Percentiles rank a stretch among this genome's conserved stretches.
These are phyloP conservation scores for Diplolepis rosae DNA, from an alignment of 2,888 invertebrate genomes.

Conservation along the genomic window DNA sequence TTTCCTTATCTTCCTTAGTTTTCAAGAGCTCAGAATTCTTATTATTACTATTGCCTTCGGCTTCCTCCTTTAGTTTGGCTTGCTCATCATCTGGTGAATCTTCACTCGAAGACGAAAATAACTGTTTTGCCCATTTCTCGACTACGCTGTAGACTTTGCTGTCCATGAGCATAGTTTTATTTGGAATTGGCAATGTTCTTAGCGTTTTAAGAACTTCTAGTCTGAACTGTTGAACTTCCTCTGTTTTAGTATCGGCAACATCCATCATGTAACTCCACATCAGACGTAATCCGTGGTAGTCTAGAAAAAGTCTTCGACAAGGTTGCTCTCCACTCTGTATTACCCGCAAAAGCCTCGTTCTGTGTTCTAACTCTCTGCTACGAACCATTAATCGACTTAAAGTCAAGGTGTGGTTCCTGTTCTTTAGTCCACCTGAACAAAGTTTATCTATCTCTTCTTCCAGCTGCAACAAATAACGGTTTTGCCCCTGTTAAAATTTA, in stretches of 20 bases:
- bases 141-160: slow-evolving; percentile 91
- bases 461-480: slow-evolving; percentile 75
- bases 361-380: slow-evolving; percentile 87
- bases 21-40: slow-evolving; percentile 52
- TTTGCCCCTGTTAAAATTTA: slow-evolving; percentile 40
- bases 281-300: slow-evolving; percentile 93
- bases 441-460: slow-evolving; percentile 92
- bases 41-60: slow-evolving; percentile 59
- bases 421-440: slow-evolving; percentile 86
- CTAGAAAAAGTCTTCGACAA: slow-evolving; percentile 90
- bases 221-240: slow-evolving; percentile 65
- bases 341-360: slow-evolving; percentile 84
- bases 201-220: slow-evolving; percentile 86
- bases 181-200: slow-evolving; percentile 90
- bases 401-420: slow-evolving; percentile 91
- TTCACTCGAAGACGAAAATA: slow-evolving; percentile 59
- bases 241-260: slow-evolving; percentile 76
- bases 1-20: slow-evolving; percentile 53
- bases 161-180: slow-evolving; percentile 94
- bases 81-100: slow-evolving; percentile 69
- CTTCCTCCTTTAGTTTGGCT: slow-evolving; percentile 59
- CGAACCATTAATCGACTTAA: slow-evolving; percentile 94
- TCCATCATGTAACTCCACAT: slow-evolving; percentile 96
- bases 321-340: slow-evolving; percentile 87
- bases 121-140: slow-evolving; percentile 84